Evolutionary conservation across 2,797 vertebrate species (phyloP).

Genomic region (Tokudaia tokunoshimensis): DNA sequence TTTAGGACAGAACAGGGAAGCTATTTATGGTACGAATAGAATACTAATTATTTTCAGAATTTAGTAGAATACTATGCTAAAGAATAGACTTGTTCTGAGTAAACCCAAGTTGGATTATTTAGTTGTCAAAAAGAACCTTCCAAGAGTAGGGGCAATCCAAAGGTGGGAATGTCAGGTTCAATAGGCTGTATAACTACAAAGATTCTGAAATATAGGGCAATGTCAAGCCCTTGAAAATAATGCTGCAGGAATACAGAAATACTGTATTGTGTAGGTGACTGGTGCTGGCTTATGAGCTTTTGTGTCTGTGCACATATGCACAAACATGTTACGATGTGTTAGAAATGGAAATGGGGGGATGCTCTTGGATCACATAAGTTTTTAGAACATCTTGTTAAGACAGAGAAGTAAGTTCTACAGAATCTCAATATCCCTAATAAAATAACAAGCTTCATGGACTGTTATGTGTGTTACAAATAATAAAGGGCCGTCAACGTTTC

Average conservation of each 20-base stretch:
- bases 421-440: background rate
- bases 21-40: background rate
- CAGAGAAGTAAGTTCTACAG: background rate
- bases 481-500: background rate
- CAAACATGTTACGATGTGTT: background rate
- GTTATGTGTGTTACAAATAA: background rate
- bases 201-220: background rate
- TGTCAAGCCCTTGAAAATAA: background rate
- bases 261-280: background rate
- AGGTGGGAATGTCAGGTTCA: background rate
- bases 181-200: background rate
- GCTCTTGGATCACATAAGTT: background rate
- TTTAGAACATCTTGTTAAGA: background rate
- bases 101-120: background rate
- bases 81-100: background rate
- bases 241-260: background rate
- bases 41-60: conserved; percentile 7
- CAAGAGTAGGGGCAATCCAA: background rate
- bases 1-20: background rate
- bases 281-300: background rate
- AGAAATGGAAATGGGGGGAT: background rate
- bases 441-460: background rate
- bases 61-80: background rate
- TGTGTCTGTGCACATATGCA: background rate
- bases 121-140: background rate